These are phyloP conservation scores for Chrysemys picta DNA, from an alignment of 2,113 vertebrate species.

Conservation along the genomic window DNA sequence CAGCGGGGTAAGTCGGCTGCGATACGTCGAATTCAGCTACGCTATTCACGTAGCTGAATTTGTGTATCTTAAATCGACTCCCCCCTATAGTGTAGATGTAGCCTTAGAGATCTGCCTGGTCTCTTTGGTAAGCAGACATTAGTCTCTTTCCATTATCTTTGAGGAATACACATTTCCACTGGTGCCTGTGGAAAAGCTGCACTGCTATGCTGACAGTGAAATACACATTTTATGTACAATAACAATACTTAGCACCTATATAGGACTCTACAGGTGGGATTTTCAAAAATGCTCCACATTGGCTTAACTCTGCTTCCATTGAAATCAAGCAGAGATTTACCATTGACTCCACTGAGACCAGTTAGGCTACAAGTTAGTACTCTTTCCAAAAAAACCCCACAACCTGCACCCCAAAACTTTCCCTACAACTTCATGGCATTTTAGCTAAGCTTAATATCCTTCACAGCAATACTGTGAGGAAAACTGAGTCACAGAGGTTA, in stretches of 20 bases:
- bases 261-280: neutral
- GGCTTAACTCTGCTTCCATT: neutral
- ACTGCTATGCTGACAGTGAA: neutral
- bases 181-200: neutral
- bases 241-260: neutral
- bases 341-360: neutral
- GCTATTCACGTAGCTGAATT: too few species aligned
- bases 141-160: slow-evolving; percentile 6
- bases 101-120: neutral
- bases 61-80: too few species aligned
- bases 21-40: too few species aligned
- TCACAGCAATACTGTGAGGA: neutral
- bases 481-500: neutral
- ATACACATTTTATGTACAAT: neutral
- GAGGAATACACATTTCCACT: neutral
- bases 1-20: too few species aligned
- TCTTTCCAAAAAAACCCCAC: neutral
- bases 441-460: fast-evolving
- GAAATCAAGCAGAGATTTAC: neutral
- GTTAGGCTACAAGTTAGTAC: neutral
- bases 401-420: neutral
- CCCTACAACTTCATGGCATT: neutral
- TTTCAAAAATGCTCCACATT: neutral
- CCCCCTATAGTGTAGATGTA: too few species aligned
- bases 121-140: neutral